Conservation (phyloP, 2,113 vertebrate species). For the Globicephala melas region DNA sequence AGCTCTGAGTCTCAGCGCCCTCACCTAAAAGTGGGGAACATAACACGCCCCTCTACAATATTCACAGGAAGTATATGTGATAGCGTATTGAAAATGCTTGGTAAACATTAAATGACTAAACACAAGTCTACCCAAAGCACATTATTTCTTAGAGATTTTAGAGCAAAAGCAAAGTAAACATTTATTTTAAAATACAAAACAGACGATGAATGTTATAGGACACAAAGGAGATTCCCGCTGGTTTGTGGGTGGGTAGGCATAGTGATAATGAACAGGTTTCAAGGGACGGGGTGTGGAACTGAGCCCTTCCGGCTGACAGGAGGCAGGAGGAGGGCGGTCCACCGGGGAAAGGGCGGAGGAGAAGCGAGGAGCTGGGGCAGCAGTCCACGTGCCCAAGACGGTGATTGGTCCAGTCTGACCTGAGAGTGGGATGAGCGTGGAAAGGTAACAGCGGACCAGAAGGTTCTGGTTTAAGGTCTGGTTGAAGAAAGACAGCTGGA, state of each 20-base stretch:
- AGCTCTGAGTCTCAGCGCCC: rapidly evolving
- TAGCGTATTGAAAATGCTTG: not conserved
- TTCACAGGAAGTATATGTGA: rapidly evolving
- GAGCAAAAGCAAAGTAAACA: not conserved
- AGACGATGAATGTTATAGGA: not conserved
- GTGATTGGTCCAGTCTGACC: not conserved
- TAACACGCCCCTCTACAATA: not conserved
- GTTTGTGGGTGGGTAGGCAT: not conserved
- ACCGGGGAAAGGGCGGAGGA: not conserved
- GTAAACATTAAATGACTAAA: not conserved
- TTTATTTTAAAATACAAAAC: not conserved
- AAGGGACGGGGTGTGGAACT: rapidly evolving
- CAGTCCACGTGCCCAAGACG: rapidly evolving
- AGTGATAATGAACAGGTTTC: not conserved
- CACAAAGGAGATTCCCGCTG: not conserved
- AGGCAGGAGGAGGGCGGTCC: too few species aligned
- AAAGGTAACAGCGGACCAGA: not conserved
- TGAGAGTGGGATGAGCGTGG: rapidly evolving
- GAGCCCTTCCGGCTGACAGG: not conserved
- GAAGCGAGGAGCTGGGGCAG: rapidly evolving
- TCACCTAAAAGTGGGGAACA: rapidly evolving
- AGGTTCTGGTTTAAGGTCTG: not conserved
- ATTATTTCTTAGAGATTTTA: not conserved
- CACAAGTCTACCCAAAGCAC: not conserved
- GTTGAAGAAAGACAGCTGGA: not conserved